Base-by-base conservation (phyloP, 2,888 invertebrate genomes). In the Allophyes oxyacanthae region DNA sequence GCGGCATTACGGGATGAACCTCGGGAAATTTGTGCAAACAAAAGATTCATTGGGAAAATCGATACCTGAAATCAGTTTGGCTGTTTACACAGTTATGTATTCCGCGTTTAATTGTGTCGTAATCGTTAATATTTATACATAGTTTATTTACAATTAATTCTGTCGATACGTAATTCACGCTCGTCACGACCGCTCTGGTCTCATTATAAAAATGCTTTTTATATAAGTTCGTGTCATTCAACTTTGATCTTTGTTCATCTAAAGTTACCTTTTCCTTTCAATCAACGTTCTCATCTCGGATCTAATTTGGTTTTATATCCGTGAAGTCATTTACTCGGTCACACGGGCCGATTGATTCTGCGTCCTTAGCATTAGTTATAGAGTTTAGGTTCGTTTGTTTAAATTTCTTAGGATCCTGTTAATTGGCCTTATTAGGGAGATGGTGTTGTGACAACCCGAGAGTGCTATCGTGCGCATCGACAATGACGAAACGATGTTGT, bases 401-500 rank as follows among this genome's bases (percentile, higher is more conserved):
- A 65, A 64, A 65, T 68, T 66, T 68, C 69, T 77, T 82, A 85
- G 82, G 86, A 85, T 90, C 84, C 86, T 90, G 89, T 93, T 94
- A 94, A 94, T 94, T 94, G 93, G 93, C 86, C 92, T 93, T 92
- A 94, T 94, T 94, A 93, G 89, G 87, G 83, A 91, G 92, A 93
- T 91, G 87, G 90, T 94, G 93, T 94, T 94, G 93, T 94, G 94
- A 94, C 94, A 94, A 92, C 88, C 83, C 82, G 84, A 90, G 90
- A 93, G 93, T 92, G 93, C 88, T 94, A 94, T 94, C 94, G 92
- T 93, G 92, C 82, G 84, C 91, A 94, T 93, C 94, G 91, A 94
- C 94, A 94, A 92, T 93, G 94, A 94, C 93, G 94, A 94, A 94
- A 94, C 94, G 93, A 91, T 89, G 91, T 90, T 93, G 93, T 93